These are phyloP conservation scores for Agriotes lineatus DNA, from an alignment of 2,888 invertebrate genomes.

Conservation along the genomic window DNA sequence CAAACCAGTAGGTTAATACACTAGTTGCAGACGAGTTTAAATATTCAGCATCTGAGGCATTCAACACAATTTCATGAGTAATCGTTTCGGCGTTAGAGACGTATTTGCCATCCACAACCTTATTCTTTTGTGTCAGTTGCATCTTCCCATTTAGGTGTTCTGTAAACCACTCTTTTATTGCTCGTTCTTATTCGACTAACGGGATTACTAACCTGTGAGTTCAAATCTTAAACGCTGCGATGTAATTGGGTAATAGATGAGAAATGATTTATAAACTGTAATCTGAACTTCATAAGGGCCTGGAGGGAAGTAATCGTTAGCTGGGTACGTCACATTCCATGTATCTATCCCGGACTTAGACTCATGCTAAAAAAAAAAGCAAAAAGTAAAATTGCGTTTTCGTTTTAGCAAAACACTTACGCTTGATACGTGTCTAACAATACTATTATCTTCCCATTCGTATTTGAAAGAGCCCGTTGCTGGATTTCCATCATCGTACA, in stretches of 20 bases:
- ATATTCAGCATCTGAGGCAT: slow-evolving; percentile 73
- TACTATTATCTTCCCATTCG: slow-evolving; percentile 74
- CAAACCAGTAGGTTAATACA: slow-evolving; percentile 81
- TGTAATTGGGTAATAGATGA: slow-evolving; percentile 65
- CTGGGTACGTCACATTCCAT: slow-evolving; percentile 75
- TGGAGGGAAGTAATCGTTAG: slow-evolving; percentile 66
- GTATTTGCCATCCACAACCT: slow-evolving; percentile 69
- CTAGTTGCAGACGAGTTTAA: slow-evolving; percentile 69
- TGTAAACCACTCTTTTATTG: slow-evolving; percentile 59
- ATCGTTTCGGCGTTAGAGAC: slow-evolving; percentile 75
- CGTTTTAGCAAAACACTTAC: slow-evolving; percentile 60
- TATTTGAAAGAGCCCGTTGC: slow-evolving; percentile 69
- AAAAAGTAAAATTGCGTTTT: background rate
- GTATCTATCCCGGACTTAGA: slow-evolving; percentile 69
- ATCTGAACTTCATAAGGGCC: slow-evolving; percentile 74
- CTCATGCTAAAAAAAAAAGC: slow-evolving; percentile 62
- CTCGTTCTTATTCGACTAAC: background rate
- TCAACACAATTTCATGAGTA: slow-evolving; percentile 71
- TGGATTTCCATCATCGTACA: slow-evolving; percentile 65
- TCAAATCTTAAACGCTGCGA: slow-evolving; percentile 63
- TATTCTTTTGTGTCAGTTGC: slow-evolving; percentile 73
- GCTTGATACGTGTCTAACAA: slow-evolving; percentile 66
- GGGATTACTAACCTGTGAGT: slow-evolving; percentile 61
- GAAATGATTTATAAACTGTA: slow-evolving; percentile 63
- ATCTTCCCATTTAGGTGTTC: slow-evolving; percentile 78